Conservation (phyloP, 37 sponge, comb jelly and placozoan genomes). For the Chondrosia reniformis region DNA sequence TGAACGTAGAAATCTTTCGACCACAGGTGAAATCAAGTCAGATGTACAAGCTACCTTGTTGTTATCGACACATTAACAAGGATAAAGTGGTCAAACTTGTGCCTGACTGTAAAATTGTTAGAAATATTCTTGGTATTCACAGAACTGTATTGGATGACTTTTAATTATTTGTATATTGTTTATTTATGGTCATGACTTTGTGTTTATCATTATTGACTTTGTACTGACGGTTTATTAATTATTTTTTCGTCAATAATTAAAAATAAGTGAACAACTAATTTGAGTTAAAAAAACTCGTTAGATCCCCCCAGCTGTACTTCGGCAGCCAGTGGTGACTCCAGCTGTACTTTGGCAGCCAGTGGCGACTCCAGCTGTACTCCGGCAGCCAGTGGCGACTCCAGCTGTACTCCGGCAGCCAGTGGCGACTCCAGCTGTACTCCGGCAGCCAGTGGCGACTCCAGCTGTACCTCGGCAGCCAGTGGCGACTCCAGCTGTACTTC, state of each 20-base stretch:
- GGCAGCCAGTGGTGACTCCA: too few species aligned
- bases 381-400: too few species aligned
- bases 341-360: too few species aligned
- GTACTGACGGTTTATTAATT: neutral
- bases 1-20: constrained; percentile 29
- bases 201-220: neutral
- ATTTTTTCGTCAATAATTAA: neutral
- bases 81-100: constrained; percentile 51
- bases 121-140: constrained; percentile 32
- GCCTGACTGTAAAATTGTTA: constrained; percentile 39
- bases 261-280: neutral
- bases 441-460: too few species aligned
- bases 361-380: too few species aligned
- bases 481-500: too few species aligned
- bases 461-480: too few species aligned
- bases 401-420: too few species aligned
- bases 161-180: neutral
- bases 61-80: neutral
- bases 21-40: constrained; percentile 28
- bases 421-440: too few species aligned
- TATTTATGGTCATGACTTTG: neutral
- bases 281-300: too few species aligned
- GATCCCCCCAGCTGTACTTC: too few species aligned
- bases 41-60: constrained; percentile 10
- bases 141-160: neutral